Evolutionary conservation across 2,797 vertebrate species (phyloP), one percentile per base, ranked within the genome.

Genomic region (Onychomys arenicola): DNA sequence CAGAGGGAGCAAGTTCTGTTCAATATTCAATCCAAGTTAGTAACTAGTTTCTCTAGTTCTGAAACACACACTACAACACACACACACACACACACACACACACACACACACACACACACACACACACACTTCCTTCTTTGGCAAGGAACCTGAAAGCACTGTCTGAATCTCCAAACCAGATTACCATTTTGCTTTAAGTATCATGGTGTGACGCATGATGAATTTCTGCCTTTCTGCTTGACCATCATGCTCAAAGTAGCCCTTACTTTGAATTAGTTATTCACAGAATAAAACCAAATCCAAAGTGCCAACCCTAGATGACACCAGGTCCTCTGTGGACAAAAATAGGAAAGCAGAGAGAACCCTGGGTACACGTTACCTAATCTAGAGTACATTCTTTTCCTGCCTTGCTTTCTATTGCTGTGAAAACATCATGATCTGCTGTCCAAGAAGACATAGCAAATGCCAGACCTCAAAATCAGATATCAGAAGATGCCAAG

Each of bases 151-250:
- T 65, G 4, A 90, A 89, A 94, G 43, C 19, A 59, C 29, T 90
- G 23, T 27, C 77, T 7, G 2, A 86, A 34, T 71, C 67, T 65
- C 83, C 80, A 63, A 59, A 21, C 55, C 37, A 40, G n/a, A 71
- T 96, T 80, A 65, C 8, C 90, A 89, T 0, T 91, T 97, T 34
- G 96, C 78, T 96, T 86, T 80, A 13, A 17, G 57, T 71, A n/a
- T 11, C 84, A 49, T 21, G 88, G 21, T 73, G 32, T 90, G 57
- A 94, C 91, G 43, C 92, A 92, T 95, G 88, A 63, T 59, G 29
- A 89, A 92, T 95, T 95, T 96, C 69, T 94, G 12, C 57, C 83
- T 97, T 55, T 96, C 21, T 27, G 46, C 57, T 94, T 93, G 83
- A 92, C 94, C 85, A 49, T 90, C 43, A 80, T 92, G 21, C 29